Conservation (phyloP, 2,113 vertebrate genomes). For the Neogobius melanostomus region DNA sequence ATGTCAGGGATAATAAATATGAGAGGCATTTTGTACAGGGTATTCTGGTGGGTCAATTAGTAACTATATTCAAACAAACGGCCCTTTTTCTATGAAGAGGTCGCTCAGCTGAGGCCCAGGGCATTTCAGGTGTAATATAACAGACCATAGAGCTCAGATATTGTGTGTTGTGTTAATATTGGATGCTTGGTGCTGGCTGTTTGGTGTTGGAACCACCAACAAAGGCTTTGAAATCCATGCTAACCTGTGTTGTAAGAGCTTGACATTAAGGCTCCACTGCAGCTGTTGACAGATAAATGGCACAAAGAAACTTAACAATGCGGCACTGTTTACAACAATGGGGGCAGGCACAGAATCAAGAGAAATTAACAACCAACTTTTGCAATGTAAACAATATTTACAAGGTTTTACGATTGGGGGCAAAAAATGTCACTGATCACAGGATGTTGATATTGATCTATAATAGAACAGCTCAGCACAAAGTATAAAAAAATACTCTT, state of each 20-base stretch:
- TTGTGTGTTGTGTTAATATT: slow-evolving; percentile 3
- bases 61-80: slow-evolving; percentile 60
- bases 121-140: slow-evolving; percentile 22
- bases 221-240: slow-evolving; percentile 19
- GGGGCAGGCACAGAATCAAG: background rate
- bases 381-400: background rate
- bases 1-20: slow-evolving; percentile 13
- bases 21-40: slow-evolving; percentile 17
- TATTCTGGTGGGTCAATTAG: slow-evolving; percentile 52
- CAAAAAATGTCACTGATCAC: background rate
- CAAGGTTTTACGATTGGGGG: background rate
- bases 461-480: background rate
- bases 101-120: slow-evolving; percentile 16
- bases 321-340: slow-evolving; percentile 14
- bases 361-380: background rate
- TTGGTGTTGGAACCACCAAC: slow-evolving; percentile 45
- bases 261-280: background rate
- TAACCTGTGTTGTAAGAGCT: slow-evolving; percentile 10
- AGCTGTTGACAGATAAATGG: slow-evolving; percentile 29
- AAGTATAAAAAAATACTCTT: background rate
- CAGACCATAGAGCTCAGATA: background rate
- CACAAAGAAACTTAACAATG: slow-evolving; percentile 18
- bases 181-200: slow-evolving; percentile 8
- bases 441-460: background rate
- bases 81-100: slow-evolving; percentile 33